phyloP scores from a whole-genome alignment of 1,140 invertebrate genomes.

The Temnothorax curvispinosus region DNA sequence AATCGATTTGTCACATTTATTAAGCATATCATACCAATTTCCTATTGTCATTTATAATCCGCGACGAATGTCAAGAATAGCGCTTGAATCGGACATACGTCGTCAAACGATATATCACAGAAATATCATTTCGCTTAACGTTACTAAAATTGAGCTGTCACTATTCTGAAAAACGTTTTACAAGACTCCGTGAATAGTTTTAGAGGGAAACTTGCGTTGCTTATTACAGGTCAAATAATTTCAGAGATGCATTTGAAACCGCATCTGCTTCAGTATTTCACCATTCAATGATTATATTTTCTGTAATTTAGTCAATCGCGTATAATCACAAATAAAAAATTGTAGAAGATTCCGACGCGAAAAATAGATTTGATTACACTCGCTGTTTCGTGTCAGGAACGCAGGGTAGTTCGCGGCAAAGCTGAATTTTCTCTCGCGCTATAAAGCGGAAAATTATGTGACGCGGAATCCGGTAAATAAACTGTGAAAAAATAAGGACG shows the following conservation, averaged over 20 bases:
- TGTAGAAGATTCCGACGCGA: not conserved
- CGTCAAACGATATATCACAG: not conserved
- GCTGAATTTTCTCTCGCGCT: constrained; percentile 32
- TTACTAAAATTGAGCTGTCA: constrained; percentile 18
- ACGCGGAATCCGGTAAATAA: constrained; percentile 50
- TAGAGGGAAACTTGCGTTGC: not conserved
- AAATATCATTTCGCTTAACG: constrained; percentile 7
- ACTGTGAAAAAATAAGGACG: constrained; percentile 55
- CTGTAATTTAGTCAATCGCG: not conserved
- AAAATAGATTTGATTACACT: constrained; percentile 16
- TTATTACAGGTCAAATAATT: constrained; percentile 1
- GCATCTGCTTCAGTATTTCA: not conserved
- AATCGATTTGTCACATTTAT: constrained; percentile 13
- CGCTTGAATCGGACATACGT: not conserved
- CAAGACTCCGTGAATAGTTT: not conserved
- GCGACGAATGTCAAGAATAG: not conserved
- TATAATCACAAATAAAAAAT: not conserved
- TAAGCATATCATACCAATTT: constrained; percentile 32
- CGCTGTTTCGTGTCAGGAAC: not conserved
- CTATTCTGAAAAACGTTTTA: not conserved
- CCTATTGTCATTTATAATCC: not conserved
- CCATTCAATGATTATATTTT: not conserved
- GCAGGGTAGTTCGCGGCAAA: not conserved
- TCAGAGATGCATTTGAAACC: not conserved
- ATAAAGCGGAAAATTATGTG: constrained; percentile 54